Evolutionary conservation across 1,140 invertebrate species (phyloP).

Genomic region (Pentalonia nigronervosa): DNA sequence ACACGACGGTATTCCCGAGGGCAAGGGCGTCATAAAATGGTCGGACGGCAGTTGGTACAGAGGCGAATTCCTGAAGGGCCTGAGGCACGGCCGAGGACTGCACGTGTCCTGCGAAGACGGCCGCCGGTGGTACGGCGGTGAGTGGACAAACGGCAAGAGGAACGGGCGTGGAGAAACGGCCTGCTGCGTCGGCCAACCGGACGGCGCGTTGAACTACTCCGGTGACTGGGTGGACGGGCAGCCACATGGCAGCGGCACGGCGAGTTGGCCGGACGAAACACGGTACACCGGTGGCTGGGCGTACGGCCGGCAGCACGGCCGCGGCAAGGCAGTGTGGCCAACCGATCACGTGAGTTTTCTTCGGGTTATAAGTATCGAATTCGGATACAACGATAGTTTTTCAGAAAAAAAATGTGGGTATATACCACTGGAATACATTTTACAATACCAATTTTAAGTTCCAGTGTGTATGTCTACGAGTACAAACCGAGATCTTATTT

Average conservation of each 20-base stretch:
- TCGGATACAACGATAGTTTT: too few species aligned
- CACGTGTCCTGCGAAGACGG: slow-evolving; percentile 32
- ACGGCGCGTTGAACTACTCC: slow-evolving; percentile 25
- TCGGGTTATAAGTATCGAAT: not conserved
- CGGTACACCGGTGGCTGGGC: not conserved
- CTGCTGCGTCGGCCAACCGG: not conserved
- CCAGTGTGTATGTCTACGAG: too few species aligned
- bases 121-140: slow-evolving; percentile 1
- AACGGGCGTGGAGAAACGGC: not conserved
- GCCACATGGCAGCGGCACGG: slow-evolving; percentile 5
- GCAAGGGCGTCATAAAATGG: not conserved
- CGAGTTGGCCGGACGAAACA: not conserved
- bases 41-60: slow-evolving; percentile 37
- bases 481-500: too few species aligned
- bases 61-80: not conserved
- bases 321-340: not conserved
- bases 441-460: too few species aligned
- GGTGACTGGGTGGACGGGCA: slow-evolving; percentile 12
- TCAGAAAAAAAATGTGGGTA: too few species aligned
- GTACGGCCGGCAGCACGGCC: not conserved
- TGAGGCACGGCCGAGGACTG: slow-evolving; percentile 15
- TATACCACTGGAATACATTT: not conserved
- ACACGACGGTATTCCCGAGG: not conserved
- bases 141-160: not conserved
- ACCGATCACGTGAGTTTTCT: not conserved